phyloP scores from a whole-genome alignment of 2,888 invertebrate species.

The Cheilosia vernalis region DNA sequence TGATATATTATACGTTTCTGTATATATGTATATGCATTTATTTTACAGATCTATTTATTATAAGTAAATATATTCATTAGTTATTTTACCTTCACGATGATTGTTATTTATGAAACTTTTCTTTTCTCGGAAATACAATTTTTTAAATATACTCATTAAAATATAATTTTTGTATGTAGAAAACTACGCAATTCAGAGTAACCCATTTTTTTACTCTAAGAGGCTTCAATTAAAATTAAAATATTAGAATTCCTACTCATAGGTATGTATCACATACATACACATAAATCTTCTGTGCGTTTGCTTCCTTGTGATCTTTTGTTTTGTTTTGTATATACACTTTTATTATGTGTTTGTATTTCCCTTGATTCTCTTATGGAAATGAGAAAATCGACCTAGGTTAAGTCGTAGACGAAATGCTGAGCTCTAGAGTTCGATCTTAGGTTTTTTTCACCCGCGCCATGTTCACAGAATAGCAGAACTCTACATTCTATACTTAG shows the following conservation, averaged over 20 bases:
- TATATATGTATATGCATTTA: constrained; percentile 7
- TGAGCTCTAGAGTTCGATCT: too few species aligned
- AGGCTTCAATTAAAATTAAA: too few species aligned
- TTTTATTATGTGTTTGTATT: neutral
- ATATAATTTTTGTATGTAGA: neutral
- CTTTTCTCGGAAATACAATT: neutral
- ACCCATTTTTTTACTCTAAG: too few species aligned
- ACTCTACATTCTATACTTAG: too few species aligned
- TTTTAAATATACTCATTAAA: too few species aligned
- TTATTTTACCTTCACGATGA: neutral
- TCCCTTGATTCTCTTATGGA: neutral
- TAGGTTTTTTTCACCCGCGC: too few species aligned
- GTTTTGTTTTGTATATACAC: neutral
- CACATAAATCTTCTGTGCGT: neutral
- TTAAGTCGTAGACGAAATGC: too few species aligned
- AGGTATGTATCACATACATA: too few species aligned
- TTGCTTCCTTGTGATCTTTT: neutral
- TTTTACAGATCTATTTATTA: constrained; percentile 21
- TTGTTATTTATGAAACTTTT: constrained; percentile 8
- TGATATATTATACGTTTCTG: constrained; percentile 4
- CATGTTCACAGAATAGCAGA: too few species aligned
- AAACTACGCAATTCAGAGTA: too few species aligned
- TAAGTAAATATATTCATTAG: neutral
- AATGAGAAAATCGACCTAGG: too few species aligned
- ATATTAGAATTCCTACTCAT: neutral